Evolutionary conservation across 2,797 vertebrate species (phyloP), one percentile per base, ranked within the genome.

Genomic region (Muraenolepis orangiensis): DNA sequence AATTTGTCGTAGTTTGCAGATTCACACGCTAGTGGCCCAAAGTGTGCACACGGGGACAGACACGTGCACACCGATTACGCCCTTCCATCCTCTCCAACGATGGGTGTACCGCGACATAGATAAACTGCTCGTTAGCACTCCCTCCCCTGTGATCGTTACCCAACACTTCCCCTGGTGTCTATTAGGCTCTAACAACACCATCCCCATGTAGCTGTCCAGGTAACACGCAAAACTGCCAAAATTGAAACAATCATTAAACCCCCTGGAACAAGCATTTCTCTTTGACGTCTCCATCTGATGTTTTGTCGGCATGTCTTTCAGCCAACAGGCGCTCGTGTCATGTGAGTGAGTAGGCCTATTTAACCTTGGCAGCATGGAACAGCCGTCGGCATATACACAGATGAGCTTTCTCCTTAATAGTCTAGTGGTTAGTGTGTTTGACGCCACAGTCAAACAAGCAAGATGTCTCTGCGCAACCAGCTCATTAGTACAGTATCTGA

Each of bases 111-210:
- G 46, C 38, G 28, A 57, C 69, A 38, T 57, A 71, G 75, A 78
- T 74, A 74, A n/a, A 74, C 51, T 51, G 72, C 76, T 81, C 84
- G 70, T 78, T 79, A 75, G 61, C 68, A 72, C 64, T 78, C 76
- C 42, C 51, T 76, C 70, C 69, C 74, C 70, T 46, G 70, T 66
- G 68, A 70, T 66, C 4, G 0, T 61, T 77, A 73, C 73, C 79
- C 74, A 61, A 76, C 83, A 30, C 75, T 36, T 28, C 76, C 74
- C 67, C 78, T 79, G 31, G 10, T 32, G 77, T 76, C 61, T 61
- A 76, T 78, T 74, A 26, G 32, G 78, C 2, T 10, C 51, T 10
- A n/a, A 57, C 69, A 76, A 78, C 73, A 74, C 71, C 70, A 40
- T 74, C 73, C 73, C 14, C 1, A 76, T 76, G 66, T 70, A 66